phyloP scores from a whole-genome alignment of 2,113 vertebrate genomes.

The Oncorhynchus gorbuscha region DNA sequence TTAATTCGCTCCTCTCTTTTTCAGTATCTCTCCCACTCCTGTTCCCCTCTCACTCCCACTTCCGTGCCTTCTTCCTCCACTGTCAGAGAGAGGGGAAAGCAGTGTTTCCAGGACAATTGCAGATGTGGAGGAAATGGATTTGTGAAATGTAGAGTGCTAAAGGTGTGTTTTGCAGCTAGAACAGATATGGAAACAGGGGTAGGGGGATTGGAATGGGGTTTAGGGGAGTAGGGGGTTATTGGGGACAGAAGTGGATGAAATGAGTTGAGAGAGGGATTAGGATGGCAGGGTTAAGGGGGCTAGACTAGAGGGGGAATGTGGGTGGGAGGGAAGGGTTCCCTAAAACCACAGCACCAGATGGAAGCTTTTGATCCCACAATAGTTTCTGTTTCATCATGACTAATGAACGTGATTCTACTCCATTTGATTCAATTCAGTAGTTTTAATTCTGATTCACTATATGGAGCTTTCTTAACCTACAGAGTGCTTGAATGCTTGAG shows the following conservation, averaged over 20 bases:
- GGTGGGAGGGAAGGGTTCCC: no score
- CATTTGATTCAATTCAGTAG: neutral
- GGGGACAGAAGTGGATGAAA: neutral
- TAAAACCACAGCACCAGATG: slow-evolving; percentile 56
- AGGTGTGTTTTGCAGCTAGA: slow-evolving; percentile 17
- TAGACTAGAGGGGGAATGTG: slow-evolving; percentile 18
- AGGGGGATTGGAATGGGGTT: neutral
- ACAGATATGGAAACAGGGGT: neutral
- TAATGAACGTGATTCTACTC: neutral
- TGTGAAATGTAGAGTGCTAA: slow-evolving; percentile 33
- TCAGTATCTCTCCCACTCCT: slow-evolving; percentile 8
- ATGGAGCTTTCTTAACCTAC: neutral
- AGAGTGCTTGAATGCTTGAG: neutral
- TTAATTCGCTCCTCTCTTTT: neutral
- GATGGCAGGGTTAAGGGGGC: neutral
- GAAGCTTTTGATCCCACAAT: slow-evolving; percentile 42
- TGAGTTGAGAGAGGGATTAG: neutral
- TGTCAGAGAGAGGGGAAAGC: slow-evolving; percentile 43
- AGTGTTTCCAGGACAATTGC: slow-evolving; percentile 65
- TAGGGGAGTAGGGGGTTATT: neutral
- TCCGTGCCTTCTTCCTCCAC: neutral
- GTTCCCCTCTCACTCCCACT: neutral
- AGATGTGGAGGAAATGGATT: slow-evolving; percentile 48
- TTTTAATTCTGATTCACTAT: neutral
- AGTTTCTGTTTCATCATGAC: slow-evolving; percentile 15